Conservation (phyloP, 2,113 vertebrate genomes). For the Deroptyus accipitrinus region DNA sequence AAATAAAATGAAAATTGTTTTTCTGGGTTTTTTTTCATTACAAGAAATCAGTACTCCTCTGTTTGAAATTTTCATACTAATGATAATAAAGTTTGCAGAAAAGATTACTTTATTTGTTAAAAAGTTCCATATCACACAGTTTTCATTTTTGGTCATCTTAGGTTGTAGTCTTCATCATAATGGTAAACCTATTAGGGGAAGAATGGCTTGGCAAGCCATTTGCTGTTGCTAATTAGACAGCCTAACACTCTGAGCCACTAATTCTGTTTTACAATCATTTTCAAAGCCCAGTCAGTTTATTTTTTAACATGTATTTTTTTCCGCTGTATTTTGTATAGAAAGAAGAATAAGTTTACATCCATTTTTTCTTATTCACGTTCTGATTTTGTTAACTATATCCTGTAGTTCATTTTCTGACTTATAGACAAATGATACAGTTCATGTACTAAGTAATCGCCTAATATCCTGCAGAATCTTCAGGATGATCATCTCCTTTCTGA, state of each 20-base stretch:
- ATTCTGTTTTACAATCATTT: not conserved
- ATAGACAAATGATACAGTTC: not conserved
- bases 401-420: not conserved
- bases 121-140: not conserved
- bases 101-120: not conserved
- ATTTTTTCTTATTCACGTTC: not conserved
- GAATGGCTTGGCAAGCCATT: not conserved
- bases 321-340: not conserved
- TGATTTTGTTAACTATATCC: not conserved
- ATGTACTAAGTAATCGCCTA: not conserved
- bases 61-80: not conserved
- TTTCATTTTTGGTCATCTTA: not conserved
- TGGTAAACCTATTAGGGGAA: not conserved
- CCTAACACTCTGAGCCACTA: not conserved
- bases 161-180: not conserved
- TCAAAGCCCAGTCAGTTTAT: not conserved
- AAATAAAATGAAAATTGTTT: not conserved
- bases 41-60: not conserved
- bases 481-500: not conserved
- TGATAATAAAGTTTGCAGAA: not conserved
- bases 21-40: not conserved
- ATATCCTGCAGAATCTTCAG: not conserved
- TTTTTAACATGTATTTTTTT: not conserved
- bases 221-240: not conserved
- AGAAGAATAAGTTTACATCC: not conserved